These are phyloP conservation scores for Agelas oroides DNA, from an alignment of 37 sponge, comb jelly and placozoan species.

Conservation along the genomic window DNA sequence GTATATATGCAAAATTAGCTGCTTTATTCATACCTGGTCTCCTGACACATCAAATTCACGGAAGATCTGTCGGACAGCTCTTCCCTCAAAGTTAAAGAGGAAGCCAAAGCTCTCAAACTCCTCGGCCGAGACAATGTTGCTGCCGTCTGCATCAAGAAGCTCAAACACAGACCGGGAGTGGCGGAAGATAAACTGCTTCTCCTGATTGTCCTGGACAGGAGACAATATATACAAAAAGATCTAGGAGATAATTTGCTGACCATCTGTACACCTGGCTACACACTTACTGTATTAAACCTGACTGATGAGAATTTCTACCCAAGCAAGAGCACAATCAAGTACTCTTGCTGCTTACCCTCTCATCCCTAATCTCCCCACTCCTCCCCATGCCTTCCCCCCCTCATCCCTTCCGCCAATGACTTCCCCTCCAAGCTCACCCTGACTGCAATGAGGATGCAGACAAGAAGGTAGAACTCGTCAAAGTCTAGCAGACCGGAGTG, in stretches of 20 bases:
- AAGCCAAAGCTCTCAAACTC: slow-evolving; percentile 92
- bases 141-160: slow-evolving; percentile 91
- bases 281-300: no score
- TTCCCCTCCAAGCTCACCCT: slow-evolving; percentile 40
- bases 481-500: slow-evolving; percentile 84
- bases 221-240: neutral
- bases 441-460: slow-evolving; percentile 89
- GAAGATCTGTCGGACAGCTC: slow-evolving; percentile 82
- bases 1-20: neutral
- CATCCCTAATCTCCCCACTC: no score
- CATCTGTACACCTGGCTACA: no score
- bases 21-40: slow-evolving; percentile 58
- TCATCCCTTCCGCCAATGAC: no score
- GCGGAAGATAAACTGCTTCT: slow-evolving; percentile 90
- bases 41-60: slow-evolving; percentile 93
- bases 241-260: no score
- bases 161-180: slow-evolving; percentile 94
- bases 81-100: slow-evolving; percentile 87
- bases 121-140: slow-evolving; percentile 71
- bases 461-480: slow-evolving; percentile 92
- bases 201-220: slow-evolving; percentile 72
- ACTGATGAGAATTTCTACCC: no score
- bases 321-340: no score
- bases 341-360: no score
- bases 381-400: no score